Evolutionary conservation across 1,140 invertebrate genomes (phyloP), one percentile per base, ranked within the genome.

Genomic region (Sarcophaga bullata): DNA sequence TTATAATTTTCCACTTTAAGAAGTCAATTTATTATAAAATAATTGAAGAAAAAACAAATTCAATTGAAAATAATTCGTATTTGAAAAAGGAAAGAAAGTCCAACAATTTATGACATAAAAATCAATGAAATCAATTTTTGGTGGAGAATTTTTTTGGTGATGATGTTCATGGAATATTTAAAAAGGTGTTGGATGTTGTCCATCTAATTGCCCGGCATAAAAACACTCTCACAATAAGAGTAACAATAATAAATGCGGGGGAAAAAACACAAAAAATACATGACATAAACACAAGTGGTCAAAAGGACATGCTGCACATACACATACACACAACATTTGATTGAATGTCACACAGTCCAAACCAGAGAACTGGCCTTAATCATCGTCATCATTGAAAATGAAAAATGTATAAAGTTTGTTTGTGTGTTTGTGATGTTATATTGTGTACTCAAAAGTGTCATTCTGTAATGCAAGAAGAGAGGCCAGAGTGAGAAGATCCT

Each of bases 91-190:
- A 37, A 37, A 37, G 25, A 37, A 37, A 37, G 25, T 37, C 25
- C 25, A 68, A 19, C n/a, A 68, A 17, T 68, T 19, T 68, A 68
- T 68, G 62, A 68, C 62, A 68, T 19, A 68, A 68, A 68, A 68
- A 19, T 68, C 73, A 76, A 76, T 49, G 48, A 76, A 78, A 50
- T 50, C 75, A 78, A 50, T n/a, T 50, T 78, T 17, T 78, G 25
- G 75, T n/a, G 48, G 75, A 78, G 52, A 52, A 78, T 19, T 3
- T 50, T 3, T 13, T 37, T 37, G 8, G 50, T 13, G 50, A 52
- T 48, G 48, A 78, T 78, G 48, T 78, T 19, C 75, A 78, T 78
- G 47, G 75, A 78, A 78, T 78, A 78, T 50, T 76, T 50, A 78
- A 78, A 78, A 50, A 78, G 75, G 47, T 78, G 75, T 50, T 19